Evolutionary conservation across 2,113 vertebrate genomes (phyloP), one percentile per base, ranked within the genome.

Genomic region (cat (Felis catus)): DNA sequence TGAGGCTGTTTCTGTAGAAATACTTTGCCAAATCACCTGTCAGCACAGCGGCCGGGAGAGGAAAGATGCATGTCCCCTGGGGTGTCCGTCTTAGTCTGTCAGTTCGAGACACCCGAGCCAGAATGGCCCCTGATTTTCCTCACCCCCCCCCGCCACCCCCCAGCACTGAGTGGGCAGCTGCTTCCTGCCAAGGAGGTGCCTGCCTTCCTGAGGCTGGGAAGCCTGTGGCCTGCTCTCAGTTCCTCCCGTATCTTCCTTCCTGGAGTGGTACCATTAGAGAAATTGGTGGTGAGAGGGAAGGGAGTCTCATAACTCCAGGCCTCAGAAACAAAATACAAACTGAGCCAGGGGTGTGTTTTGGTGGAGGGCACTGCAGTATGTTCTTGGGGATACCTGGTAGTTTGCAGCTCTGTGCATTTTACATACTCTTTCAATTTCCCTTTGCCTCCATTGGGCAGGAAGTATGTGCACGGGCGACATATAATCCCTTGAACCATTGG

Each of bases 361-460:
- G 63, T 23, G 11, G 31, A 33, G 33, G 16, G 25, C 0, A 0
- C 2, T 33, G 1, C 31, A n/a, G 1, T 45, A 2, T 53, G 33
- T 76, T 88, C 48, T 66, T 86, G 31, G 89, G 96, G 53, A 12
- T 29, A 31, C 12, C 58, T 45, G 45, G 3, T 63, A 23, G 23
- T 71, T 88, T 92, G 65, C 81, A 78, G 70, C 33, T 55, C n/a
- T 71, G 6, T 23, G 29, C 7, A n/a, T 48, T 79, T 87, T 33
- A 18, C 2, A 33, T 31, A 66, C n/a, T 16, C 23, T 10, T 29
- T 2, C 8, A 7, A 89, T 61, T 94, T 71, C 65, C n/a, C 19
- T 41, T 23, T 48, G 61, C 27, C 79, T 63, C n/a, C 14, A 2
- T 0, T 33, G 45, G 66, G n/a, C 91, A 76, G 65, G 41, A 93